Conservation (phyloP, 1,140 invertebrate genomes). For the Trichoplusia ni region DNA sequence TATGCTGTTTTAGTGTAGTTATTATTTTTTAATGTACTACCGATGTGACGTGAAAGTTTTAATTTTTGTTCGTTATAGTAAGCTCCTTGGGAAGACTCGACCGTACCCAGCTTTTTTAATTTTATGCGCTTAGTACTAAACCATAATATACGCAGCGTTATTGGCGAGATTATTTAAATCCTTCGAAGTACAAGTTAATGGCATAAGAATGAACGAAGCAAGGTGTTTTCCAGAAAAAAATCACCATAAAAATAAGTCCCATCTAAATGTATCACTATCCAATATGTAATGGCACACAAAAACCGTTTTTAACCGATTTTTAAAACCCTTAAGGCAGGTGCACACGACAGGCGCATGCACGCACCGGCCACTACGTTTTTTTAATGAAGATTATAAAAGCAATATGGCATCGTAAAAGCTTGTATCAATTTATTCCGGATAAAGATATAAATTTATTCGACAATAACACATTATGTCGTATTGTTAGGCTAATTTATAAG, state of each 20-base stretch:
- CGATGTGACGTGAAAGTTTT: no score
- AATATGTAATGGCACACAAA: constrained; percentile 1
- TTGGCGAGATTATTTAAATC: no score
- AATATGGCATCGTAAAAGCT: constrained; percentile 49
- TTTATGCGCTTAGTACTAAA: no score
- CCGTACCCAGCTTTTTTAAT: no score
- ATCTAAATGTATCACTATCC: constrained; percentile 5
- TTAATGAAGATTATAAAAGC: constrained; percentile 69
- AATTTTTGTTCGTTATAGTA: no score
- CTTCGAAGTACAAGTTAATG: no score
- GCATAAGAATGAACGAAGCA: no score
- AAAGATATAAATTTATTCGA: constrained; percentile 15
- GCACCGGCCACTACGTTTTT: constrained; percentile 27
- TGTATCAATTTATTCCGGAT: constrained; percentile 13
- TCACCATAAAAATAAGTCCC: background rate
- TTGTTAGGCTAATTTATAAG: background rate
- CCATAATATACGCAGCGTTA: no score
- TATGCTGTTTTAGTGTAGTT: background rate
- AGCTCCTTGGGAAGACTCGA: no score
- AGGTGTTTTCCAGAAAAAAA: no score
- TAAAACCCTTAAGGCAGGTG: constrained; percentile 57
- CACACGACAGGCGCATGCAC: constrained; percentile 15
- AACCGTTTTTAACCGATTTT: constrained; percentile 38
- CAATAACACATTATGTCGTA: background rate
- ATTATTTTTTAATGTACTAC: no score